A percentile compares a stretch with the other conserved stretches of the same genome.
phyloP scores from a whole-genome alignment of 2,797 vertebrate species.

The Ispidina picta region DNA sequence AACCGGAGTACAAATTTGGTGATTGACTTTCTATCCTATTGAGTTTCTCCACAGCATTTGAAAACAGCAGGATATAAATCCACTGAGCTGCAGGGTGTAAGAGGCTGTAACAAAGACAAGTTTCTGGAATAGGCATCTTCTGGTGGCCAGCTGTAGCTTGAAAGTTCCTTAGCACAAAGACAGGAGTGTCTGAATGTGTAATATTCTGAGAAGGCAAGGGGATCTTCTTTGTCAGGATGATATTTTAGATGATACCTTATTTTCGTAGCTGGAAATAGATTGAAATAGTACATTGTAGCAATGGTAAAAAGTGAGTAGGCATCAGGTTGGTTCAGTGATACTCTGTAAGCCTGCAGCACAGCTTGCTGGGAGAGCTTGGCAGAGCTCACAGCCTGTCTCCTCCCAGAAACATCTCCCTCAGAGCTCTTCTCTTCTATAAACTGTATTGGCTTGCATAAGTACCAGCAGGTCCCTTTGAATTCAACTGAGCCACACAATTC shows the following conservation, averaged over 20 bases:
- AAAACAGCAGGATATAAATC: not conserved
- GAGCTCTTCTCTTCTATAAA: not conserved
- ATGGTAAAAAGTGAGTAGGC: not conserved
- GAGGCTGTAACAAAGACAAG: not conserved
- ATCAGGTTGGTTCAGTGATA: not conserved
- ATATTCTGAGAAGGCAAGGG: not conserved
- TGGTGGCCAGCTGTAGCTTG: not conserved
- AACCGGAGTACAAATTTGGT: not conserved
- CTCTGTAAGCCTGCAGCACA: not conserved
- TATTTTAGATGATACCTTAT: not conserved
- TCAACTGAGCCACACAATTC: not conserved
- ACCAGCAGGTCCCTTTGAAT: conserved; percentile 20
- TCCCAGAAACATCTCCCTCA: not conserved
- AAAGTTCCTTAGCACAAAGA: not conserved
- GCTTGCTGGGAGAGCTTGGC: not conserved
- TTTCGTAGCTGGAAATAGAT: not conserved
- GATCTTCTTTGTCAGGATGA: not conserved
- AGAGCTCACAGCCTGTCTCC: not conserved
- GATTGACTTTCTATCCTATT: not conserved
- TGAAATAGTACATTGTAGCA: not conserved
- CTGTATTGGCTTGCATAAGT: not conserved
- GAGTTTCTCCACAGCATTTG: not conserved
- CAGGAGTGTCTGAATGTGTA: not conserved
- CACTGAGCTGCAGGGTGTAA: not conserved
- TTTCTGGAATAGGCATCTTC: not conserved